Conservation (phyloP, 2,797 vertebrate genomes). For the Molothrus aeneus region DNA sequence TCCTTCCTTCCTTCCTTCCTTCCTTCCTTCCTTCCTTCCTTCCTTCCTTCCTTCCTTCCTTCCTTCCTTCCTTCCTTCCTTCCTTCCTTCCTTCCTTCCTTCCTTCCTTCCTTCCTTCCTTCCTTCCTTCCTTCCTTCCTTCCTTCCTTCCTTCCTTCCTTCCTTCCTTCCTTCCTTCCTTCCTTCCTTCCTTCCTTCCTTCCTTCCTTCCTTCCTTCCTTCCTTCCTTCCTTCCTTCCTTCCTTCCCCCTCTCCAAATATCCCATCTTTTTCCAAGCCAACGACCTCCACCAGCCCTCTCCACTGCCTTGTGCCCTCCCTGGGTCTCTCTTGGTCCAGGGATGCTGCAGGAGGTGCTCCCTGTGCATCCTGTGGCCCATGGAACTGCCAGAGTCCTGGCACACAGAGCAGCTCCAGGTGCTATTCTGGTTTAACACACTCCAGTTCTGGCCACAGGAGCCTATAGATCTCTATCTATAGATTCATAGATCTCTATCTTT, state of each 20-base stretch:
- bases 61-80: not conserved
- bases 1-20: not conserved
- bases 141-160: not conserved
- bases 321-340: not conserved
- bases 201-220: not conserved
- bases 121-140: not conserved
- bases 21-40: not conserved
- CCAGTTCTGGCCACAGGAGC: not conserved
- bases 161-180: not conserved
- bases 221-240: no score
- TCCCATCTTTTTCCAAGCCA: not conserved
- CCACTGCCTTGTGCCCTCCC: accelerated
- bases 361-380: not conserved
- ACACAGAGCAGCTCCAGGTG: not conserved
- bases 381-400: accelerated
- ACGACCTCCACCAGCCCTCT: not conserved
- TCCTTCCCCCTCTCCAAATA: not conserved
- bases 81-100: not conserved
- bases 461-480: not conserved
- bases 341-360: not conserved
- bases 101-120: not conserved
- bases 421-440: not conserved
- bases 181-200: not conserved
- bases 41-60: not conserved
- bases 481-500: not conserved